These are phyloP conservation scores for Cephus runcator DNA, from an alignment of 2,888 invertebrate species.

Conservation along the genomic window DNA sequence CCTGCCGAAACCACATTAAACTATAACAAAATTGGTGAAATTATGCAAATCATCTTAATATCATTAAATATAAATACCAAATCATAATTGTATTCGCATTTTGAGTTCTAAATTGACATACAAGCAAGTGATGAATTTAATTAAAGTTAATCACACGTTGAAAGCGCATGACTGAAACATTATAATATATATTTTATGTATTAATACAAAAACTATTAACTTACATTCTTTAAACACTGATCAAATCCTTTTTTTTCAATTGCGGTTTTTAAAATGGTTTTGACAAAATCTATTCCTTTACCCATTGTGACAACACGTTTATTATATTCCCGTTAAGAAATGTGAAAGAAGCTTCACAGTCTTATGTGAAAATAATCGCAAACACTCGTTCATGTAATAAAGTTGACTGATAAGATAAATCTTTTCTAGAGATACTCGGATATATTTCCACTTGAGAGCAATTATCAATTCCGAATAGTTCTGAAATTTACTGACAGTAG, in stretches of 20 bases:
- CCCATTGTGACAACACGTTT: not conserved
- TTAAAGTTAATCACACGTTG: too few species aligned
- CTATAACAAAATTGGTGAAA: conserved; percentile 39
- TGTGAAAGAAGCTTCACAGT: not conserved
- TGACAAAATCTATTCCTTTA: not conserved
- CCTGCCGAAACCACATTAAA: conserved; percentile 69
- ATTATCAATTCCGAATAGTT: too few species aligned
- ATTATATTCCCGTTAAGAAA: not conserved
- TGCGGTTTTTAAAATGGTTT: not conserved
- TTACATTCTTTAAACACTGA: not conserved
- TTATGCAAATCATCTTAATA: not conserved
- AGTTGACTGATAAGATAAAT: not conserved
- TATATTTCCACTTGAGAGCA: too few species aligned
- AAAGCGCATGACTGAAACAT: not conserved
- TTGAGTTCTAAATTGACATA: not conserved
- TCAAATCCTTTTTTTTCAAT: not conserved
- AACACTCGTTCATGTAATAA: too few species aligned
- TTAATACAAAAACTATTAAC: not conserved
- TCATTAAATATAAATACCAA: too few species aligned
- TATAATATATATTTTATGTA: not conserved
- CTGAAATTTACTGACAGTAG: too few species aligned
- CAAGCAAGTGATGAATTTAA: too few species aligned
- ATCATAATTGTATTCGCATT: too few species aligned
- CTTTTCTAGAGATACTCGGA: too few species aligned
- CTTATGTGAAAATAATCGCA: not conserved